Evolutionary conservation across 2,888 invertebrate genomes (phyloP), one percentile per base, ranked within the genome.

Genomic region (Drosophila cyrtoloma): DNA sequence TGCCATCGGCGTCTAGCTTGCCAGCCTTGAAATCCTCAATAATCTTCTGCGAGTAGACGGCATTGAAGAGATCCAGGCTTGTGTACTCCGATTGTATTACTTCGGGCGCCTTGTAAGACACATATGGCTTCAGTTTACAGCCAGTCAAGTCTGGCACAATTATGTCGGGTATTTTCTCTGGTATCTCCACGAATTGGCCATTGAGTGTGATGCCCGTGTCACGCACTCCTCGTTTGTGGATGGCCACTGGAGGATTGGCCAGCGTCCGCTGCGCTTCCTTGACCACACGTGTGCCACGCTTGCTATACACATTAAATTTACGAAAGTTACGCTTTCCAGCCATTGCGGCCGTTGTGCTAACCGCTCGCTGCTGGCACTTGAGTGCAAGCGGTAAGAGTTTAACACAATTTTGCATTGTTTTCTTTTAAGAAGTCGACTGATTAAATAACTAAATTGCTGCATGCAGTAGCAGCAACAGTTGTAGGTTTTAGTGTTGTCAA

Each of bases 61-160:
- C 96, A 90, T 97, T 95, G 91, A 98, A 98, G 55, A 99, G 94
- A 93, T 97, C 96, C 91, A 97, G 92, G 0, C 98, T 94, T 0
- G 98, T 98, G 86, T 98, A 98, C 93, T 97, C 96, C 1, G 96
- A 95, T 92, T 98, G 97, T 16, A 94, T 93, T 0, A 98, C 95
- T 68, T 97, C 96, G 5, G 95, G 95, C 0, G 95, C 95, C 93
- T 95, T 96, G 93, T 99, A 99, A 0, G 98, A 97, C 0, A 99
- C 99, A 89, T 99, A 99, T 0, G 99, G 98, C 93, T 98, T 98
- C 28, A 99, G 94, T 94, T 96, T 94, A 91, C 96, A 99, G 80
- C 94, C 96, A 77, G 95, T 96, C 32, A 99, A 94, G 93, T 98
- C 96, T 0, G 99, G 99, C 3, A 99, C 99, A 67, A 99, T 95